A percentile compares a stretch with the other conserved stretches of the same genome.
Conservation (phyloP, 2,113 vertebrate genomes). For the Crotalus horridus region DNA sequence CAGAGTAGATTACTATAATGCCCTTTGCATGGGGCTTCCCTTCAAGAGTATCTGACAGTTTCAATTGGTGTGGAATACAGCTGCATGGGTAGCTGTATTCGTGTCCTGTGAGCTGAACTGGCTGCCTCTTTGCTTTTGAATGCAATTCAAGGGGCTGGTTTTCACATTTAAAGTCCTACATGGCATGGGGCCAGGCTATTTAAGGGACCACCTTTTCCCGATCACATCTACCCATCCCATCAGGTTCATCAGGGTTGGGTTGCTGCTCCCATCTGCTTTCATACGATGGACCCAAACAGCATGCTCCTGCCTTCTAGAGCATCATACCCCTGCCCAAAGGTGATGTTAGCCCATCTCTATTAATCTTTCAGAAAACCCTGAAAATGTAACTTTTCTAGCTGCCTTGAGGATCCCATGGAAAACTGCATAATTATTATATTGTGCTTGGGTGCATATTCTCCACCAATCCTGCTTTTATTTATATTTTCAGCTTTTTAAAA, state of each 20-base stretch:
- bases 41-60: not conserved
- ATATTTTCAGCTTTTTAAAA: not conserved
- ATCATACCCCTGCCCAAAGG: rapidly evolving
- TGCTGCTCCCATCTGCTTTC: not conserved
- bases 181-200: not conserved
- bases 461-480: not conserved
- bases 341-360: not conserved
- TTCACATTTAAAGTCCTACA: not conserved
- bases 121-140: not conserved
- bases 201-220: not conserved
- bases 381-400: not conserved
- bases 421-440: not conserved
- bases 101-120: not conserved
- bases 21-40: not conserved
- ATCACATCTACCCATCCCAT: not conserved
- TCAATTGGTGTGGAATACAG: not conserved
- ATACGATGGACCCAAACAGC: not conserved
- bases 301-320: not conserved
- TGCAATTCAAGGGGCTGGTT: not conserved
- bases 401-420: not conserved
- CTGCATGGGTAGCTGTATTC: not conserved
- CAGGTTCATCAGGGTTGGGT: not conserved
- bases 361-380: not conserved
- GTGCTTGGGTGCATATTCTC: not conserved
- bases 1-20: not conserved